A percentile compares a stretch with the other conserved stretches of the same genome.
These are phyloP conservation scores for Sceloporus tristichus DNA, from an alignment of 2,113 vertebrate genomes.

Conservation along the genomic window DNA sequence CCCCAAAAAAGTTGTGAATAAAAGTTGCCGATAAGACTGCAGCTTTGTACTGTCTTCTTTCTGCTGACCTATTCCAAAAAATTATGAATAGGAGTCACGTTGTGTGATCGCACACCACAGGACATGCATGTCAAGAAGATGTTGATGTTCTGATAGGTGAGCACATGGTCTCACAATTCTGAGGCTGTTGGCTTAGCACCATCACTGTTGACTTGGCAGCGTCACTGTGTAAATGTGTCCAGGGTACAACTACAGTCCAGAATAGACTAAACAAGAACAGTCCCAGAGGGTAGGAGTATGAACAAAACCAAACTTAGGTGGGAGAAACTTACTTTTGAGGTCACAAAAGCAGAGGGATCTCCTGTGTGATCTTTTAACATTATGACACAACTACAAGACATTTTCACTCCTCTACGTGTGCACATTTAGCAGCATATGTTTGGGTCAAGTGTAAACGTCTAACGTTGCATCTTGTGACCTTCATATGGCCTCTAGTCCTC, in stretches of 20 bases:
- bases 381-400: neutral
- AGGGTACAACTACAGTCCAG: neutral
- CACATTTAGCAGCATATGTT: neutral
- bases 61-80: neutral
- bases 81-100: neutral
- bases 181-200: no score
- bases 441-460: neutral
- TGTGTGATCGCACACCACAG: neutral
- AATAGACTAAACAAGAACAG: neutral
- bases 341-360: neutral
- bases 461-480: neutral
- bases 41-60: neutral
- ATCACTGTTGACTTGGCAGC: neutral
- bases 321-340: neutral
- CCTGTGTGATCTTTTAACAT: neutral
- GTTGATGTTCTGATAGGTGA: neutral
- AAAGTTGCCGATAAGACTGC: neutral
- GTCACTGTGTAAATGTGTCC: neutral
- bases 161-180: no score
- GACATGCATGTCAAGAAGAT: neutral
- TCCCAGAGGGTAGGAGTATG: neutral
- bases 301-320: neutral
- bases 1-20: neutral
- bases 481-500: neutral
- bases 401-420: neutral